Conservation (phyloP, 2,888 invertebrate genomes). For the Caradrina clavipalpis region DNA sequence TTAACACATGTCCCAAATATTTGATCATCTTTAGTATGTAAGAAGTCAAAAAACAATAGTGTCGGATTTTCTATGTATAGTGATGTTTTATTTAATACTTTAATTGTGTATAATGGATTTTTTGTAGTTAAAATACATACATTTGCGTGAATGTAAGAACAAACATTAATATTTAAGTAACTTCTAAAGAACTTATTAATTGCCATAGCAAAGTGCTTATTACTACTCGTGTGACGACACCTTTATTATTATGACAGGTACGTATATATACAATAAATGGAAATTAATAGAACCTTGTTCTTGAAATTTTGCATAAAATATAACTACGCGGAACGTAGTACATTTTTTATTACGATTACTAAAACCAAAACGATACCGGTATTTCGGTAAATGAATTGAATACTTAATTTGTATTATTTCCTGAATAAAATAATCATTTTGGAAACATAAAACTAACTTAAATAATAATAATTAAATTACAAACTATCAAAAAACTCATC, state of each 20-base stretch:
- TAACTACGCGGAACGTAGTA: neutral
- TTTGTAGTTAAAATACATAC: neutral
- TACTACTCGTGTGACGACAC: neutral
- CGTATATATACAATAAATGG: slow-evolving; percentile 22
- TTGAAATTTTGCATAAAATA: slow-evolving; percentile 25
- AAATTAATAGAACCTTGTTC: slow-evolving; percentile 16
- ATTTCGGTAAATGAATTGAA: neutral
- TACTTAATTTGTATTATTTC: slow-evolving; percentile 14
- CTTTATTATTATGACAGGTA: neutral
- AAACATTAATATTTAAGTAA: neutral
- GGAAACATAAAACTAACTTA: too few species aligned
- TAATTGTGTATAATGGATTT: neutral
- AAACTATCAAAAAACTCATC: too few species aligned
- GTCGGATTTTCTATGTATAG: neutral
- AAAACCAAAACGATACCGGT: neutral
- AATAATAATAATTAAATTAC: too few species aligned
- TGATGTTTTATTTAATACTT: neutral
- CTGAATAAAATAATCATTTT: neutral
- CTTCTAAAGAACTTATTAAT: neutral
- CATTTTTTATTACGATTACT: neutral
- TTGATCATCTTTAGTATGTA: neutral
- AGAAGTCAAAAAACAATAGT: too few species aligned
- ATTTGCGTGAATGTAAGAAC: neutral
- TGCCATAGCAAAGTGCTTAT: neutral
- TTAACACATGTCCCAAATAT: neutral